Percentiles rank a stretch among this genome's conserved stretches.
Conservation (phyloP, 2,113 vertebrate species). For the Mohoua ochrocephala region DNA sequence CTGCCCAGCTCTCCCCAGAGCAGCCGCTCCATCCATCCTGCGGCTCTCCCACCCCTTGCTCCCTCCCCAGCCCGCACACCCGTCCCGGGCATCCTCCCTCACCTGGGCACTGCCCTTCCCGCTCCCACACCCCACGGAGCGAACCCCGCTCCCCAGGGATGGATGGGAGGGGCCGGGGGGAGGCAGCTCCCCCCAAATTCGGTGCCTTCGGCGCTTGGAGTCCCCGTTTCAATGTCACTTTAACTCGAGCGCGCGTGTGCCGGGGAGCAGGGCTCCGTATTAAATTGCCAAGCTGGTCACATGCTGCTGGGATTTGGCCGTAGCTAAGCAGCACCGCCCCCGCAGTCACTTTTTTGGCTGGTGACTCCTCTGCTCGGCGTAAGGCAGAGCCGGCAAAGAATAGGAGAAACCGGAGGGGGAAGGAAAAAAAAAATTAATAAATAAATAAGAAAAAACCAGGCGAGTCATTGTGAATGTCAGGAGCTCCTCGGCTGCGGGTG, state of each 20-base stretch:
- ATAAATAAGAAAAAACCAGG: not conserved
- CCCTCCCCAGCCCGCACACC: not conserved
- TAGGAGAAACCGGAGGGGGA: not conserved
- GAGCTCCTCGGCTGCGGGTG: constrained; percentile 42
- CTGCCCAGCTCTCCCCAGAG: not conserved
- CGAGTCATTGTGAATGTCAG: constrained; percentile 54
- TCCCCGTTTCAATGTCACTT: constrained; percentile 40
- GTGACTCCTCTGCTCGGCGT: constrained; percentile 48
- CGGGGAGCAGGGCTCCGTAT: not conserved
- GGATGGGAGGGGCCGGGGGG: fast-evolving
- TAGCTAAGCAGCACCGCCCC: constrained; percentile 49
- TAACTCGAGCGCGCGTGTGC: not conserved
- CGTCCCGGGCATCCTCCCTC: not conserved
- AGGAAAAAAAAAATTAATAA: not conserved
- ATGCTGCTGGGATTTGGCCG: constrained; percentile 45
- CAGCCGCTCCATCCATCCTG: not conserved
- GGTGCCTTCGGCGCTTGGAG: not conserved
- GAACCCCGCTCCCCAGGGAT: not conserved
- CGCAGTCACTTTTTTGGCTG: constrained; percentile 38
- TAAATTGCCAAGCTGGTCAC: constrained; percentile 40
- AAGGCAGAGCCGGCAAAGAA: constrained; percentile 34
- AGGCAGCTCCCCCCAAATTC: not conserved
- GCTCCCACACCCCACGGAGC: not conserved
- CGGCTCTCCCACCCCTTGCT: not conserved
- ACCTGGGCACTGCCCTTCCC: not conserved